Conservation (phyloP, 2,888 invertebrate species). For the Dendrolimus houi region DNA sequence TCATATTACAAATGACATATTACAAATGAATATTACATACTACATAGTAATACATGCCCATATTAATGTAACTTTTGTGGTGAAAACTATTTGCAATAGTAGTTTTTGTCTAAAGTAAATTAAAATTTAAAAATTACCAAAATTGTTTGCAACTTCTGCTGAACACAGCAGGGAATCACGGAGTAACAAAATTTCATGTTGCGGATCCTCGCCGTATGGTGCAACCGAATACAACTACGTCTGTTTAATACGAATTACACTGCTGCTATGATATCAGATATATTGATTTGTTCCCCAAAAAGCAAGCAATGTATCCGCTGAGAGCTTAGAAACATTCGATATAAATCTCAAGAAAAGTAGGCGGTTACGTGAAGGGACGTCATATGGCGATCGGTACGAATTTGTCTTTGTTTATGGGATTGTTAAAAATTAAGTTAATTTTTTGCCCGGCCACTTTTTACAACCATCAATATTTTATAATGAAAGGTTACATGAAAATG, state of each 20-base stretch:
- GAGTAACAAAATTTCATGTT: constrained; percentile 51
- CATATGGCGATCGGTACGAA: constrained; percentile 63
- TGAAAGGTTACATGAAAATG: constrained; percentile 32
- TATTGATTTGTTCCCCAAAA: constrained; percentile 4
- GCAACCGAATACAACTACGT: constrained; percentile 34
- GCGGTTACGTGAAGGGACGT: constrained; percentile 45
- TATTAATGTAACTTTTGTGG: too few relatives aligned
- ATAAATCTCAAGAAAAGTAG: constrained; percentile 55
- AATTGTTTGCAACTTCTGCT: constrained; percentile 38
- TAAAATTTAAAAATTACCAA: constrained; percentile 15
- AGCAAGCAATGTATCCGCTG: constrained; percentile 30
- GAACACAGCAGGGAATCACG: constrained; percentile 44
- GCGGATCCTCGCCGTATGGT: constrained; percentile 46
- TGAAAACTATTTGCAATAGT: too few relatives aligned
- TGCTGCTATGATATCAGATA: constrained; percentile 23
- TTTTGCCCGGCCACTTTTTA: constrained; percentile 44
- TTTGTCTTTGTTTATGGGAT: constrained; percentile 60
- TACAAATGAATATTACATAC: too few relatives aligned
- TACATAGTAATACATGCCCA: too few relatives aligned
- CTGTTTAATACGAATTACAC: constrained; percentile 31
- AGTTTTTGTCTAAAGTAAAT: too few relatives aligned
- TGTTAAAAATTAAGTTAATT: constrained; percentile 42
- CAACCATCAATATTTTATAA: constrained; percentile 33
- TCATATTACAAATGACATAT: too few relatives aligned
- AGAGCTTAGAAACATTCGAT: constrained; percentile 22